Base-by-base conservation (phyloP, 2,113 vertebrate species). In the Fukomys damarensis region DNA sequence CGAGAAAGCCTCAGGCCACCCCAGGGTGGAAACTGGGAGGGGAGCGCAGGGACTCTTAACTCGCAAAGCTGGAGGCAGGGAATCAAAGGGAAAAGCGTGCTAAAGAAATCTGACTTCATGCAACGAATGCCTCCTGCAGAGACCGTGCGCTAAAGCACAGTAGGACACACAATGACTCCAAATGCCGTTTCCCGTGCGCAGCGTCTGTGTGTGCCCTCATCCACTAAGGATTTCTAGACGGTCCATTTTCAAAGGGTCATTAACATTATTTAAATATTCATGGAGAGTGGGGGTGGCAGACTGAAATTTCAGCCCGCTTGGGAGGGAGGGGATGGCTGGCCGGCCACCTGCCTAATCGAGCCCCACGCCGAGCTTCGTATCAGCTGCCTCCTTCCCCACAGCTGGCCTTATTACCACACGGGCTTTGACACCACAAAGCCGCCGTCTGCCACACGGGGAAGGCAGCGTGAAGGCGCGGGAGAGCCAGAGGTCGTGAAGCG, bases 211-310 rank as follows among this genome's bases (percentile, higher is more conserved):
- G 43, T 6, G 43, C 74, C 43, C 65, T 17, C 20, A 49, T 76
- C 68, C 86, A 20, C 87, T 92, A 17, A 66, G 92, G 59, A 95
- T 96, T 94, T 96, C 89, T 46, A 93, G 89, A 70, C 3, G 3
- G 52, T 76, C 91, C 68, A 9, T 81, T 96, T 95, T 91, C 96
- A 59, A 87, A 94, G 92, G 80, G 86, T 85, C 93, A 94, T 97
- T 96, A 97, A 93, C 95, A 96, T 97, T 81, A 95, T 90, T 98
- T 96, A 98, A 98, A 96, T 96, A 97, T 98, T 97, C 98, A 96
- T 96, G 84, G 7, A n/a, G 93, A 95, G 96, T 72, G 92, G 96
- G 97, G 89, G 81, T 38, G 52, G 35, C 86, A 68, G 93, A 89
- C 91, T 97, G 97, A 97, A 96, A 97, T 97, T 97, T 96, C 97